Evolutionary conservation across 2,888 invertebrate species (phyloP), one percentile per base, ranked within the genome.

Genomic region (Drosophila infuscata): DNA sequence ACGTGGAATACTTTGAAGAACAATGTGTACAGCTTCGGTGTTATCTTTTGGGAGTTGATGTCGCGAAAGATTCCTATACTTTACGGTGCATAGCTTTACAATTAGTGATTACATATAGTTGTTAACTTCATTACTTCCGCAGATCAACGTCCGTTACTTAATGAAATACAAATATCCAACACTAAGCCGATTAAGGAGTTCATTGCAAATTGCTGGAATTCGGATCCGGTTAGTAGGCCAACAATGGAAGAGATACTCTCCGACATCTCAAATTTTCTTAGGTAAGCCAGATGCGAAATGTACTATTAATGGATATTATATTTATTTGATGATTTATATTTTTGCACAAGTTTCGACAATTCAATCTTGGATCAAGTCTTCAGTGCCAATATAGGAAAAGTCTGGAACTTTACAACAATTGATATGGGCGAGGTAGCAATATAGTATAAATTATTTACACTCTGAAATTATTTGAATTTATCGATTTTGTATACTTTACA

Each of bases 11-110:
- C 52, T 20, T 12, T 11, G 32, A 20, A 25, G 32, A 33, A 33
- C 51, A 38, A 61, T 20, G 49, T 61, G 5, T 51, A 41, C 15
- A 38, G 41, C 20, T 62, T 62, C 43, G 61, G 43, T 33, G 33
- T 41, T 52, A 49, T 49, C 4, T 17, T 48, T 20, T 56, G 56
- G 63, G 63, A 63, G 20, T 3, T 56, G 3, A 36, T 63, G 36
- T 32, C 54, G 0, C 63, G 56, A 5, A 63, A 33, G 11, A 20
- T 20, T 15, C 46, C 54, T 15, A 30, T 30, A 6, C 52, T 11
- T 38, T 32, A 61, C 17, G 52, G 51, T 51, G n/a, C 11, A 32
- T 51, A 51, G 6, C n/a, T 7, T 5, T 32, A 2, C 6, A 32
- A 32, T 8, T 12, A 11, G 15, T 0, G 15, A 15, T 3, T 32